These are phyloP conservation scores for Hylaeus anthracinus DNA, from an alignment of 1,140 invertebrate species.

Conservation along the genomic window DNA sequence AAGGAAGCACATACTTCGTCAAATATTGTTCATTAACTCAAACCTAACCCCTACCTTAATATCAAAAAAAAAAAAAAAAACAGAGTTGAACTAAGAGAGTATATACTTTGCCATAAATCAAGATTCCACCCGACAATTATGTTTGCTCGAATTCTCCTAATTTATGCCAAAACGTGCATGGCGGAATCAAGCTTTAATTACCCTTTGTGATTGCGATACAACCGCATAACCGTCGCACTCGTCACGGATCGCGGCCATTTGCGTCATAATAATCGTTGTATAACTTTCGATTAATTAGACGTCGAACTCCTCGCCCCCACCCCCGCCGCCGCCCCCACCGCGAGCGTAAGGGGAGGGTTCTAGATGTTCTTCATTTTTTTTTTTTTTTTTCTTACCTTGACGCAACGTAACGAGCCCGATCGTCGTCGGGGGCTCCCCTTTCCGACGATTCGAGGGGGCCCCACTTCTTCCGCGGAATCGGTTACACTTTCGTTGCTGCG, in stretches of 20 bases:
- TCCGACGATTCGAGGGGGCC: slow-evolving; percentile 34
- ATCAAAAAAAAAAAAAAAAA: no score
- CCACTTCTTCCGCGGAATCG: slow-evolving; percentile 58
- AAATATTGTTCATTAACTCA: no score
- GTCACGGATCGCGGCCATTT: slow-evolving; percentile 48
- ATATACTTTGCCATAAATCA: no score
- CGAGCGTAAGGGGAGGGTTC: background rate
- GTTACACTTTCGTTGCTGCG: slow-evolving; percentile 77
- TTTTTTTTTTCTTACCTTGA: slow-evolving; percentile 32
- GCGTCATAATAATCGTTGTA: slow-evolving; percentile 62
- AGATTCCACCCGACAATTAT: no score
- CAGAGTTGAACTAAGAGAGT: no score
- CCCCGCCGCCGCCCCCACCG: background rate
- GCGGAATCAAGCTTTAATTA: slow-evolving; percentile 11
- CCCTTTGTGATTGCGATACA: slow-evolving; percentile 9
- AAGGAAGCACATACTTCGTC: no score
- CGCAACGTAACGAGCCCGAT: slow-evolving; percentile 19
- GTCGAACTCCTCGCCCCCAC: slow-evolving; percentile 16
- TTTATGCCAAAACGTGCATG: background rate
- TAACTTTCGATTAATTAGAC: slow-evolving; percentile 66
- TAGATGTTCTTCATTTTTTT: slow-evolving; percentile 1
- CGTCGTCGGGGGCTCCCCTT: slow-evolving; percentile 21
- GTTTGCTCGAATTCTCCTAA: background rate
- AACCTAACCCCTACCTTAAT: no score
- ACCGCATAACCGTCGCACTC: slow-evolving; percentile 42